Evolutionary conservation across 1,140 invertebrate genomes (phyloP).

Genomic region (Probaryconus sp.): DNA sequence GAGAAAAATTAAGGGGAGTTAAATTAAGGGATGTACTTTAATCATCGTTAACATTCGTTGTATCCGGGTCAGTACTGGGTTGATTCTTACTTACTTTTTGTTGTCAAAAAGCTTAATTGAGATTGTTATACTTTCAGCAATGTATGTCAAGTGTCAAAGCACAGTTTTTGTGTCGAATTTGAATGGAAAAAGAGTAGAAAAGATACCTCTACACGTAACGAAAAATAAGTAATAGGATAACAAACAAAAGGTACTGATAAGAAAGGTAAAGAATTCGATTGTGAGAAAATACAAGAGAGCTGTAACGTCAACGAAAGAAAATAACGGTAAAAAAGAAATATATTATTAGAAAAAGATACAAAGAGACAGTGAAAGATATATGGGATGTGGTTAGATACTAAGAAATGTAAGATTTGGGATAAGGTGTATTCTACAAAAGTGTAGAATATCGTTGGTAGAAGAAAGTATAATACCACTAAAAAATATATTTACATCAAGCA

Average conservation of each 20-base stretch:
- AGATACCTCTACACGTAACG: neutral
- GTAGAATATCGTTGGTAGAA: too few species aligned
- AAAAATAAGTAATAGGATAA: slow-evolving; percentile 26
- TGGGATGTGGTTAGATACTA: slow-evolving; percentile 3
- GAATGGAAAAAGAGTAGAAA: slow-evolving; percentile 8
- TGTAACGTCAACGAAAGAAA: too few species aligned
- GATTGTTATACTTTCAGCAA: slow-evolving; percentile 13
- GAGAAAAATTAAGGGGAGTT: too few species aligned
- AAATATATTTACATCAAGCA: too few species aligned
- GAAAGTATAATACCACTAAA: too few species aligned
- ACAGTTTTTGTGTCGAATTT: slow-evolving; percentile 19
- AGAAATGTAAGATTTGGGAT: slow-evolving; percentile 1
- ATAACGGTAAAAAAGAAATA: slow-evolving; percentile 4
- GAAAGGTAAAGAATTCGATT: slow-evolving; percentile 11
- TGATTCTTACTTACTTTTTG: slow-evolving; percentile 8
- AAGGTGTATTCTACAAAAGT: too few species aligned
- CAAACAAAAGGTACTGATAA: slow-evolving; percentile 13
- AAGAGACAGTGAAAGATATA: slow-evolving; percentile 8
- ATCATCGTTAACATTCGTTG: too few species aligned
- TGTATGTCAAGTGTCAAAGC: slow-evolving; percentile 20
- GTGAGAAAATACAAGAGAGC: neutral
- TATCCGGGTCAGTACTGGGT: slow-evolving; percentile 1
- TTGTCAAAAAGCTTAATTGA: slow-evolving; percentile 27
- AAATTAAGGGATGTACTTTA: too few species aligned
- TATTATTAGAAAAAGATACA: slow-evolving; percentile 1